phyloP scores from a whole-genome alignment of 2,797 vertebrate genomes.

The Neosalanx taihuensis region DNA sequence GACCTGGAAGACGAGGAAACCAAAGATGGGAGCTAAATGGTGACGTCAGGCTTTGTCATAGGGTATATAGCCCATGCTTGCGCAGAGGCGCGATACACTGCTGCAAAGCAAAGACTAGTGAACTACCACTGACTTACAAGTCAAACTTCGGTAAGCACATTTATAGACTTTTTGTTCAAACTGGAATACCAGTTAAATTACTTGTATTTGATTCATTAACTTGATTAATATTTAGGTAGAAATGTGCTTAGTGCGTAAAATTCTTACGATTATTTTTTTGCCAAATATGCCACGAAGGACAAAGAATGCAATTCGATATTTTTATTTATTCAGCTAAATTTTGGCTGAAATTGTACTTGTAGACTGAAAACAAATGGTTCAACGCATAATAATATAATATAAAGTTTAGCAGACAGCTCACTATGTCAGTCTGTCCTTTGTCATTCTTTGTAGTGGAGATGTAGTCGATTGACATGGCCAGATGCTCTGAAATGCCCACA shows the following conservation, averaged over 20 bases:
- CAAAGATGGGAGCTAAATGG: neutral
- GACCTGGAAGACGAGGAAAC: neutral
- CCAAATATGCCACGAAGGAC: neutral
- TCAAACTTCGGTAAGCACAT: slow-evolving; percentile 57
- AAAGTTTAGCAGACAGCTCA: neutral
- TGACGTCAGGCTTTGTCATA: slow-evolving; percentile 72
- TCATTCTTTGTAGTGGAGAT: slow-evolving; percentile 43
- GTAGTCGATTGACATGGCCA: slow-evolving; percentile 31
- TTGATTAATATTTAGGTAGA: neutral
- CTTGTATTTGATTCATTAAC: neutral
- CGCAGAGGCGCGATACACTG: slow-evolving; percentile 64
- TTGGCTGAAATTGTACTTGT: neutral
- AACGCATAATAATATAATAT: neutral
- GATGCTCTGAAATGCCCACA: slow-evolving; percentile 17
- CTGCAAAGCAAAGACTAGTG: slow-evolving; percentile 58
- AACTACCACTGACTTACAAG: slow-evolving; percentile 39
- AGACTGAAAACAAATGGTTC: neutral
- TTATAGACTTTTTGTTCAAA: neutral
- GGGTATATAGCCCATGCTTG: slow-evolving; percentile 64
- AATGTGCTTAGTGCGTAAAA: neutral
- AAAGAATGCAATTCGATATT: neutral
- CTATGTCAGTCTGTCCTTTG: slow-evolving; percentile 53
- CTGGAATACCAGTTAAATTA: neutral
- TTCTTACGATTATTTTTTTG: neutral
- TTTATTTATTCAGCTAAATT: neutral